A percentile compares a stretch with the other conserved stretches of the same genome.
These are phyloP conservation scores for Catalaphyllia jardinei DNA, from an alignment of 64 coral and sea anemone genomes.

Conservation along the genomic window DNA sequence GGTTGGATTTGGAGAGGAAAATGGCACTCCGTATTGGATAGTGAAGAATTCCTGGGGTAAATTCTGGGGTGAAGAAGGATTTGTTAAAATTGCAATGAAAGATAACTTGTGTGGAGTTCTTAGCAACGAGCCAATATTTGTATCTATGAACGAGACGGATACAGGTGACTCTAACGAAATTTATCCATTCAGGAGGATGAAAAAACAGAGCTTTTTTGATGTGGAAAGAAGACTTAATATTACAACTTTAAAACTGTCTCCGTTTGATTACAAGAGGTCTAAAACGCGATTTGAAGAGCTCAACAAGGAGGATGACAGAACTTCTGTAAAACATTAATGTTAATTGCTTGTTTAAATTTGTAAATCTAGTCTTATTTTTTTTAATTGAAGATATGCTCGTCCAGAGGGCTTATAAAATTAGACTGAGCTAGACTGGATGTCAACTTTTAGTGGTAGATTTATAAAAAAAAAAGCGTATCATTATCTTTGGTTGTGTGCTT, in stretches of 20 bases:
- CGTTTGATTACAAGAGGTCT: conserved; percentile 93
- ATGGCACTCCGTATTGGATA: conserved; percentile 80
- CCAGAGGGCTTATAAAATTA: no score
- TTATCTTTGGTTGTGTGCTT: no score
- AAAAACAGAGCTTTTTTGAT: conserved; percentile 33
- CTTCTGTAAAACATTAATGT: neutral
- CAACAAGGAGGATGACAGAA: neutral
- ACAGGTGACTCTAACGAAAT: neutral
- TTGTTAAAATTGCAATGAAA: conserved; percentile 75
- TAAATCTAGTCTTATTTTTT: no score
- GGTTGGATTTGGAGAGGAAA: conserved; percentile 85
- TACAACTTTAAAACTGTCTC: conserved; percentile 68
- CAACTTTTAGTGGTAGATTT: no score
- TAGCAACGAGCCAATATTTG: conserved; percentile 87
- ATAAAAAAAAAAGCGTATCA: no score
- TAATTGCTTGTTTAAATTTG: no score
- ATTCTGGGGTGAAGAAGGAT: conserved; percentile 94
- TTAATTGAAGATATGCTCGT: no score
- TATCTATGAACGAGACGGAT: conserved; percentile 63
- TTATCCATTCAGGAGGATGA: conserved; percentile 73
- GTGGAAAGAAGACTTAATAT: conserved; percentile 42
- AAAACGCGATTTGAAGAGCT: conserved; percentile 48
- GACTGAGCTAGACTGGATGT: no score
- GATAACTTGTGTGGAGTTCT: conserved; percentile 85
- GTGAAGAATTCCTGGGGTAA: conserved; percentile 98